These are phyloP conservation scores for Drosophila ohnishii DNA, from an alignment of 1,140 invertebrate genomes.

Conservation along the genomic window DNA sequence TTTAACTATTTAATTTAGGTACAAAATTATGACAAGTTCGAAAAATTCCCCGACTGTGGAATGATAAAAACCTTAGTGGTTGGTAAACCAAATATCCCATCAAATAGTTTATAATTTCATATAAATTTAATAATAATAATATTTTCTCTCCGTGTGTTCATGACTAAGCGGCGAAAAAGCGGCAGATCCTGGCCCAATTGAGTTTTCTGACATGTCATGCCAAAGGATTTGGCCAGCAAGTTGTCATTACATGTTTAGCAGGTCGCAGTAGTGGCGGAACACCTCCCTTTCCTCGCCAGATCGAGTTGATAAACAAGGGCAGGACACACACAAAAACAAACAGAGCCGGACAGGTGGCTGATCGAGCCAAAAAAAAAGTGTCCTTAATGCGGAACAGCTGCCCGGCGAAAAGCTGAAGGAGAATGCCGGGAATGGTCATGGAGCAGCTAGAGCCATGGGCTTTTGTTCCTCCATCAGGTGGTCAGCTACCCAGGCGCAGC, in stretches of 20 bases:
- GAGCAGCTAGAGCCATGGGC: slow-evolving; percentile 9
- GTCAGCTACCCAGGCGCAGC: slow-evolving; percentile 30
- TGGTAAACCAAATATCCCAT: background rate
- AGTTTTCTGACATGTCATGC: slow-evolving; percentile 66
- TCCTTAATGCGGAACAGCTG: slow-evolving; percentile 42
- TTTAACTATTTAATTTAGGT: too few species aligned
- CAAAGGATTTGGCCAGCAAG: slow-evolving; percentile 62
- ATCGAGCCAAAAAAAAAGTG: slow-evolving; percentile 7
- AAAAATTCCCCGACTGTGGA: background rate
- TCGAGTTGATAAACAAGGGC: slow-evolving; percentile 54
- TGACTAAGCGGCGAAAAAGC: slow-evolving; percentile 63
- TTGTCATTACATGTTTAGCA: slow-evolving; percentile 73
- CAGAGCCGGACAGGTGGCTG: slow-evolving; percentile 40
- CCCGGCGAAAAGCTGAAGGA: slow-evolving; percentile 23
- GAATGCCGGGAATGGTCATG: slow-evolving; percentile 12
- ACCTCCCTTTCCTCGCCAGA: slow-evolving; percentile 6
- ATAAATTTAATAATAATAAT: too few species aligned
- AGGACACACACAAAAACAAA: slow-evolving; percentile 55
- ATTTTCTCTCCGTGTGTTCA: slow-evolving; percentile 17
- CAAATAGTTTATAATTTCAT: too few species aligned
- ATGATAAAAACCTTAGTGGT: background rate
- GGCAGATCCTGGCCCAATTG: slow-evolving; percentile 62
- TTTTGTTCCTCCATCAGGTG: slow-evolving; percentile 29
- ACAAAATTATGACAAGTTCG: too few species aligned
- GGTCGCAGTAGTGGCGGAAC: slow-evolving; percentile 4